phyloP scores from a whole-genome alignment of 37 sponge, comb jelly and placozoan genomes.

The Halisarca cf. caerulea region DNA sequence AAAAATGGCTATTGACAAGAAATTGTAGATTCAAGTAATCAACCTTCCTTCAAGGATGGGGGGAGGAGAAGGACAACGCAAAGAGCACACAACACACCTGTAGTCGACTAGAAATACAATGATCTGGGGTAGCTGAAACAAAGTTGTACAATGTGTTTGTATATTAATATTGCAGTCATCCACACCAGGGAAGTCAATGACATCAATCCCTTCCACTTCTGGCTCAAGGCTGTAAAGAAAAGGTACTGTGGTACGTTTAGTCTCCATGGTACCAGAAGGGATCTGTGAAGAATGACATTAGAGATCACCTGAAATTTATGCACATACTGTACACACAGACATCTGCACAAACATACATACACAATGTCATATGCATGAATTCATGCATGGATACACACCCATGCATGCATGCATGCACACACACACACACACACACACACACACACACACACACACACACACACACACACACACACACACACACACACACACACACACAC shows the following conservation, averaged over 20 bases:
- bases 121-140: slow-evolving; percentile 53
- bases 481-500: too few relatives aligned
- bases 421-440: too few relatives aligned
- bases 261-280: slow-evolving; percentile 55
- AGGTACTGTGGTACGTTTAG: slow-evolving; percentile 68
- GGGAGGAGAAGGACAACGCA: neutral
- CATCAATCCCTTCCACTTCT: slow-evolving; percentile 54
- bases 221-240: slow-evolving; percentile 64
- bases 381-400: neutral
- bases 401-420: too few relatives aligned
- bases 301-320: neutral
- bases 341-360: too few relatives aligned
- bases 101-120: slow-evolving; percentile 70
- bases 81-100: slow-evolving; percentile 18
- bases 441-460: too few relatives aligned
- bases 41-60: neutral
- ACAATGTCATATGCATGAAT: neutral
- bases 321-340: neutral
- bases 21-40: neutral
- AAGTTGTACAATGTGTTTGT: slow-evolving; percentile 47
- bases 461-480: too few relatives aligned
- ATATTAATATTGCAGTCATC: slow-evolving; percentile 63
- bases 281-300: slow-evolving; percentile 31
- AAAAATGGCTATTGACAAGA: neutral
- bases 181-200: slow-evolving; percentile 79